Percentiles rank a stretch among this genome's conserved stretches.
Conservation (phyloP, 2,888 invertebrate species). For the Erannis defoliaria region DNA sequence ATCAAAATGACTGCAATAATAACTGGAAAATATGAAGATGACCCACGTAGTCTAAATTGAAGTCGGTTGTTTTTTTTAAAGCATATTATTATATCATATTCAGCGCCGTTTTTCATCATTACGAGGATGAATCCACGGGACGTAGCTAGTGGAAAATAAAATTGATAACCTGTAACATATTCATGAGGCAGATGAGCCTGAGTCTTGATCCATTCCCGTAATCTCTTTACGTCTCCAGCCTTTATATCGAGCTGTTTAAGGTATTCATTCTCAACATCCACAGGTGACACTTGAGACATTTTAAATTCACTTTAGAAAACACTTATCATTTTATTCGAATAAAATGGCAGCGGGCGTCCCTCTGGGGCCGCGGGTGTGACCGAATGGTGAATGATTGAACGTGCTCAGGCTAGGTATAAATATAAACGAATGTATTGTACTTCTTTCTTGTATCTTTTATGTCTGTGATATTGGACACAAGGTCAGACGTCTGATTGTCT, state of each 20-base stretch:
- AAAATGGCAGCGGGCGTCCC: conserved; percentile 20
- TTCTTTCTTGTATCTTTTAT: conserved; percentile 20
- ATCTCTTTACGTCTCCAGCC: conserved; percentile 82
- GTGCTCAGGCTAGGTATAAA: conserved; percentile 15
- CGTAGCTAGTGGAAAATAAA: not conserved
- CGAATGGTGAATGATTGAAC: conserved; percentile 41
- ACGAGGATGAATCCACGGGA: too few species aligned
- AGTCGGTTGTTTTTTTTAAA: too few species aligned
- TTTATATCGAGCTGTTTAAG: conserved; percentile 85
- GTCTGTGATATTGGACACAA: conserved; percentile 21
- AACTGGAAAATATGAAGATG: too few species aligned
- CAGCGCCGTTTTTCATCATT: too few species aligned
- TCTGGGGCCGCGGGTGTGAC: conserved; percentile 25
- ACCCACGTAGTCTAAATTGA: too few species aligned
- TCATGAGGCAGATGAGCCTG: conserved; percentile 87
- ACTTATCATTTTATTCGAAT: conserved; percentile 29
- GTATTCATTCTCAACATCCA: conserved; percentile 75
- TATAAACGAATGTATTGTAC: conserved; percentile 17
- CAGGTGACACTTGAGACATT: conserved; percentile 53
- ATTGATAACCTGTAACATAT: conserved; percentile 73
- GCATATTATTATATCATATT: too few species aligned
- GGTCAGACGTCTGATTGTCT: conserved; percentile 23
- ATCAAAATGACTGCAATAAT: too few species aligned
- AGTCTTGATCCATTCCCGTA: conserved; percentile 87
- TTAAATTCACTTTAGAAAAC: conserved; percentile 39